These are phyloP conservation scores for Orchesella cincta DNA, from an alignment of 1,140 invertebrate genomes.

Conservation along the genomic window DNA sequence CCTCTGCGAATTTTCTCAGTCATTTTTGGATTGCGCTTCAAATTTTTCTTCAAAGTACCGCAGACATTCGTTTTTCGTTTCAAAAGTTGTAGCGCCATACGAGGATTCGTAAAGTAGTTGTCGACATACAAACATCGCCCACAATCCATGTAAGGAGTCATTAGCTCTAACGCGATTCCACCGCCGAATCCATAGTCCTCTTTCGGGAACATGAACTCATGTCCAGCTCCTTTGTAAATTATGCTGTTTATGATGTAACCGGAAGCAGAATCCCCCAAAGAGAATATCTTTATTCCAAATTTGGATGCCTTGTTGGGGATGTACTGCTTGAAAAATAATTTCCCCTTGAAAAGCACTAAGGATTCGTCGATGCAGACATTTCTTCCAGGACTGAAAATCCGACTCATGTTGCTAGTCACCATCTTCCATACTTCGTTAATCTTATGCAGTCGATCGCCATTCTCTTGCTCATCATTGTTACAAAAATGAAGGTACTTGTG, in stretches of 20 bases:
- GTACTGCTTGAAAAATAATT: slow-evolving; percentile 55
- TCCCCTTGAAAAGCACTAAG: slow-evolving; percentile 53
- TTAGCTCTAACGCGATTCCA: slow-evolving; percentile 45
- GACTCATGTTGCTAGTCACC: too few relatives aligned
- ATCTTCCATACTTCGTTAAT: background rate
- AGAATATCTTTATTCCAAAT: slow-evolving; percentile 57
- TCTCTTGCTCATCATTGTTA: background rate
- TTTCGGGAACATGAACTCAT: slow-evolving; percentile 36
- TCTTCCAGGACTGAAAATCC: background rate
- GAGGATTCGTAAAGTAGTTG: slow-evolving; percentile 57
- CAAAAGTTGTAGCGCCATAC: slow-evolving; percentile 54
- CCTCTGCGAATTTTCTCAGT: background rate
- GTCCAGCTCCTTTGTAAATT: slow-evolving; percentile 49
- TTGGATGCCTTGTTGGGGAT: slow-evolving; percentile 53
- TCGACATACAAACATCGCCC: slow-evolving; percentile 56
- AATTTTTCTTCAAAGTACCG: slow-evolving; percentile 46
- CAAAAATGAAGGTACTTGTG: background rate
- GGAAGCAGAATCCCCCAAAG: slow-evolving; percentile 53
- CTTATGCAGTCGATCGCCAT: background rate
- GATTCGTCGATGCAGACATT: slow-evolving; percentile 43
- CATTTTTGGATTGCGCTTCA: slow-evolving; percentile 22
- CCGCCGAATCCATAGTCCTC: slow-evolving; percentile 49
- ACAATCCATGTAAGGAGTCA: slow-evolving; percentile 48
- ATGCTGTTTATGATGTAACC: slow-evolving; percentile 54
- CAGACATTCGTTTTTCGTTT: slow-evolving; percentile 53